Evolutionary conservation across 2,888 invertebrate genomes (phyloP), one percentile per base, ranked within the genome.

Genomic region (Ptychoptera contaminata): DNA sequence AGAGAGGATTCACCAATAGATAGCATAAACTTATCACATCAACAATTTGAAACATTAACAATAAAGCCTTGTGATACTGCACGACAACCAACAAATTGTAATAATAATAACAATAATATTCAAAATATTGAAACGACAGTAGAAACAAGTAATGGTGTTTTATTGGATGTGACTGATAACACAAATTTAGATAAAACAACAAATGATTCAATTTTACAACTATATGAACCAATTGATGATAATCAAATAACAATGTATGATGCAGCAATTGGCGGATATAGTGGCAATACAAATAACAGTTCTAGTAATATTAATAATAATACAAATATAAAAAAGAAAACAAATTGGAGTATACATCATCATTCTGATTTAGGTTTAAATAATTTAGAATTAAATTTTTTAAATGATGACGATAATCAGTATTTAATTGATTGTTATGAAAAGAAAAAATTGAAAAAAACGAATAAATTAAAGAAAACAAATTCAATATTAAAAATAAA

Each of bases 1-100:
- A 47, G 53, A n/a, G 53, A 53, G 46, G 53, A 52, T 49, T 53
- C 53, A 16, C 52, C 53, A 34, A 48, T 51, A 10, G 51, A 52
- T 40, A 49, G 51, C 31, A 49, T 50, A 46, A 50, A 51, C 31
- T 52, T 48, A 34, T 50, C 49, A 15, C 51, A 51, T 47, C 47
- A 48, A 7, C 52, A 51, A 46, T 46, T 51, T n/a, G 50, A 51
- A 48, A 51, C 52, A 9, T 40, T 52, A 16, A 49, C 52, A 15
- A 42, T 52, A 40, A 23, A 23, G 23, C 47, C 51, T 32, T 47
- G 50, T 41, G 50, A 52, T 35, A 49, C 50, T 36, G 48, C 50
- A 11, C 50, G 23, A 7, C 23, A 23, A 23, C 23, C 3, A 23
- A 5, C 23, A 23, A 23, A 23, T n/a, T n/a, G n/a, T n/a, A n/a